Evolutionary conservation across 2,888 invertebrate genomes (phyloP).

Genomic region (Plemyria rubiginata): DNA sequence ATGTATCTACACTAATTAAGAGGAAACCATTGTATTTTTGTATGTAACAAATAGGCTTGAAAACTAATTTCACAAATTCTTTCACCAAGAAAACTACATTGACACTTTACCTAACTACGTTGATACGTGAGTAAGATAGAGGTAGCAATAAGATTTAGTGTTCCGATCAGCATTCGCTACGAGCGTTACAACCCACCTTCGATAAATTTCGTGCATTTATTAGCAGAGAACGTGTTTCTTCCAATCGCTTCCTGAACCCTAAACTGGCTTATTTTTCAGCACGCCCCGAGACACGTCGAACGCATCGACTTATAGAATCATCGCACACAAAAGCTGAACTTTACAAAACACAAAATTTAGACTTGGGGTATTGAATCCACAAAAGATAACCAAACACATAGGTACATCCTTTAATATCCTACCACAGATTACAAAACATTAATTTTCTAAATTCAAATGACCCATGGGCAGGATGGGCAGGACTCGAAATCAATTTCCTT

Average conservation of each 20-base stretch:
- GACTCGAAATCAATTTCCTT: slow-evolving; percentile 27
- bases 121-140: too few relatives aligned
- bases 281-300: too few relatives aligned
- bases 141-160: slow-evolving; percentile 4
- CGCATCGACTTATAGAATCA: too few relatives aligned
- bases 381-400: slow-evolving; percentile 8
- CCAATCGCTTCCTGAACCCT: slow-evolving; percentile 19
- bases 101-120: too few relatives aligned
- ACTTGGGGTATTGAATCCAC: neutral
- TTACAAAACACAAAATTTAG: too few relatives aligned
- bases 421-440: slow-evolving; percentile 3
- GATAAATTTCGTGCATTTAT: slow-evolving; percentile 26
- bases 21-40: too few relatives aligned
- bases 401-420: neutral
- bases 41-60: too few relatives aligned
- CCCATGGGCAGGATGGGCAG: slow-evolving; percentile 8
- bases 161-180: slow-evolving; percentile 21
- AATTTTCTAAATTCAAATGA: slow-evolving; percentile 6
- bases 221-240: slow-evolving; percentile 21
- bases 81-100: too few relatives aligned
- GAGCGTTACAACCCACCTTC: slow-evolving; percentile 15
- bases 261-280: too few relatives aligned
- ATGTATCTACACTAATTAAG: too few relatives aligned
- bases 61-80: too few relatives aligned
- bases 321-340: too few relatives aligned